Conservation (phyloP, 30 jellyfish, hydroid and myxozoan species). For the Aurelia sp. region DNA sequence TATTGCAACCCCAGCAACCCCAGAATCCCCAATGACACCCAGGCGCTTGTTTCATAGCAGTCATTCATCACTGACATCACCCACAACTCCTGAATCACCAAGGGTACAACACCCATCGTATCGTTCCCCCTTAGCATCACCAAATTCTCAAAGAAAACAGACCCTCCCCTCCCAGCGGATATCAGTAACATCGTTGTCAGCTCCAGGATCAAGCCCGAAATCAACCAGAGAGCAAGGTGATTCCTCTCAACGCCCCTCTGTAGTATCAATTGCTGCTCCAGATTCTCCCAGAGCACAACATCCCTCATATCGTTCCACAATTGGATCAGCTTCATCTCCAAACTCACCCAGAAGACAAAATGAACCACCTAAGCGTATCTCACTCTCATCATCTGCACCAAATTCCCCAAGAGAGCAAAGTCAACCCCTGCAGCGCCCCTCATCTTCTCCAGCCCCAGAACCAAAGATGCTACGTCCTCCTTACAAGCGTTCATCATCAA, state of each 20-base stretch:
- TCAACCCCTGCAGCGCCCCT: too few relatives aligned
- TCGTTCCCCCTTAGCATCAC: slow-evolving; percentile 29
- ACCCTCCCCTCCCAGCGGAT: not conserved
- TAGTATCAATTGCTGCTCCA: not conserved
- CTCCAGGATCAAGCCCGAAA: too few relatives aligned
- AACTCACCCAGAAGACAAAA: too few relatives aligned
- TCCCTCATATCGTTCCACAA: not conserved
- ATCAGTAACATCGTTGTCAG: not conserved
- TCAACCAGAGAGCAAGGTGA: too few relatives aligned
- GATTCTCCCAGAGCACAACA: not conserved
- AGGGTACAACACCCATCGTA: too few relatives aligned
- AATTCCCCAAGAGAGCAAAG: too few relatives aligned
- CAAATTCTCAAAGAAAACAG: not conserved
- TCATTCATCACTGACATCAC: not conserved
- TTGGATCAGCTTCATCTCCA: too few relatives aligned
- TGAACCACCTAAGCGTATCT: too few relatives aligned
- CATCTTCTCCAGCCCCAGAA: not conserved
- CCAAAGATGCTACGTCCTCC: not conserved
- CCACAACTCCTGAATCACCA: not conserved
- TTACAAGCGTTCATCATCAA: too few relatives aligned
- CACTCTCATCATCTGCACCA: too few relatives aligned
- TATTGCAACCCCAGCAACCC: slow-evolving; percentile 25
- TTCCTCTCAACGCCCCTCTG: not conserved
- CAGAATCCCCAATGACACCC: slow-evolving; percentile 46
- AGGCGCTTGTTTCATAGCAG: slow-evolving; percentile 12